Evolutionary conservation across 2,113 vertebrate species (phyloP).

Genomic region (Nothocercus nigrocapillus): DNA sequence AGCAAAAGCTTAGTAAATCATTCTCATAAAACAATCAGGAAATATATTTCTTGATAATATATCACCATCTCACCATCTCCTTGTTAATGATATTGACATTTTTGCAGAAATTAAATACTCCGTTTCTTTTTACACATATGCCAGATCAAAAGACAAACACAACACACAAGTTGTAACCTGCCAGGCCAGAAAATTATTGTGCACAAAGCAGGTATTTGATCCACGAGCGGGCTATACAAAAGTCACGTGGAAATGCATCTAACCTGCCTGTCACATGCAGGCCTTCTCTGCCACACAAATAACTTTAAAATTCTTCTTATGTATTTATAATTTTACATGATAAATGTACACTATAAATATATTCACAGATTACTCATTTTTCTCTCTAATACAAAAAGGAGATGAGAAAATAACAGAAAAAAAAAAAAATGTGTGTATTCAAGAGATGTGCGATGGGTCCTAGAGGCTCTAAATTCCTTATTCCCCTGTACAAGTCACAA

Average conservation of each 20-base stretch:
- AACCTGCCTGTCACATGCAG: background rate
- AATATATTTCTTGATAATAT: slow-evolving; percentile 41
- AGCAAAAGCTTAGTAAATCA: slow-evolving; percentile 48
- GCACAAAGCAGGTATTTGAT: slow-evolving; percentile 32
- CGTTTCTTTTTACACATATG: background rate
- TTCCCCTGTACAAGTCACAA: background rate
- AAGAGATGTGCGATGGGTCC: fast-evolving
- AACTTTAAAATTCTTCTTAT: background rate
- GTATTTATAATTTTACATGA: background rate
- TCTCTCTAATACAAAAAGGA: background rate
- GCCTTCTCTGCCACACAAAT: background rate
- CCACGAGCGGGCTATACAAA: background rate
- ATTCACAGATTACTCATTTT: background rate
- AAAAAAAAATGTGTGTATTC: background rate
- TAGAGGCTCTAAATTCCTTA: background rate
- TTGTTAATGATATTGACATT: slow-evolving; percentile 9
- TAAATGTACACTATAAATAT: background rate
- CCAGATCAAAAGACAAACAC: background rate
- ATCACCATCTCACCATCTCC: slow-evolving; percentile 10
- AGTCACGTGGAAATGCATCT: background rate
- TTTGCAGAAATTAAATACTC: slow-evolving; percentile 9
- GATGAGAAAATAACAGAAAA: background rate
- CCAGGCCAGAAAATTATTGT: background rate
- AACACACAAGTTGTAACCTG: slow-evolving; percentile 5
- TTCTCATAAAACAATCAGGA: slow-evolving; percentile 23